Evolutionary conservation across 1,140 invertebrate species (phyloP), one percentile per base, ranked within the genome.

Genomic region (Zeugodacus cucurbitae): DNA sequence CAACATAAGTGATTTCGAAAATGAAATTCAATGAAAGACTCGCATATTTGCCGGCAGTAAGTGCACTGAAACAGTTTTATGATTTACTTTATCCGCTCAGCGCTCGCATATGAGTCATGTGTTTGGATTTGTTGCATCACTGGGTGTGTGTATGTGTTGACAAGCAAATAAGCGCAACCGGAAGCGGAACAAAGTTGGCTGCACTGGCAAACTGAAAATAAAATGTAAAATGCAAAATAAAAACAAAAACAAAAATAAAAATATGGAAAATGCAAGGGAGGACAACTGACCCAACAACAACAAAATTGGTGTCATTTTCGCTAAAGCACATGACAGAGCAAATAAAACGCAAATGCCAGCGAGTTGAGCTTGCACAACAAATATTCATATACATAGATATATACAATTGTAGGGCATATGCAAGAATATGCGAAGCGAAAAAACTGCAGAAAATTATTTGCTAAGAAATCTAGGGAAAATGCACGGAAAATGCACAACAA

Each of bases 281-380:
- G 74, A 82, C 74, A 82, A 82, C 44, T 82, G 74, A 82, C 74
- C 74, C 41, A 82, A 48, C 41, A 48, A 26, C 22, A 29, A 54
- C 34, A 37, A 17, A 2, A n/a, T 26, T 44, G 41, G 74, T 82
- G 22, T 82, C 10, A 82, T 82, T 82, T 82, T 82, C 41, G 41
- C 74, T 2, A 3, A 41, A 26, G n/a, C 41, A 82, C 37, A 82
- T 11, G 8, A 48, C n/a, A 82, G 22, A 20, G 22, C 22, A 44
- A 82, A 82, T 44, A 44, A 44, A 82, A 41, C 7, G 67, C 67
- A 20, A 62, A 67, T 67, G n/a, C 67, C 20, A 34, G n/a, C n/a
- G 8, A 29, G 41, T 10, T 20, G 14, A 41, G 74, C 58, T 62
- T 26, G 58, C 44, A 29, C 8, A 70, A 32, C 7, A 82, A 26